Percentiles rank a stretch among this genome's conserved stretches.
Evolutionary conservation across 2,797 vertebrate genomes (phyloP).

Genomic region (Rhinogobio ventralis): DNA sequence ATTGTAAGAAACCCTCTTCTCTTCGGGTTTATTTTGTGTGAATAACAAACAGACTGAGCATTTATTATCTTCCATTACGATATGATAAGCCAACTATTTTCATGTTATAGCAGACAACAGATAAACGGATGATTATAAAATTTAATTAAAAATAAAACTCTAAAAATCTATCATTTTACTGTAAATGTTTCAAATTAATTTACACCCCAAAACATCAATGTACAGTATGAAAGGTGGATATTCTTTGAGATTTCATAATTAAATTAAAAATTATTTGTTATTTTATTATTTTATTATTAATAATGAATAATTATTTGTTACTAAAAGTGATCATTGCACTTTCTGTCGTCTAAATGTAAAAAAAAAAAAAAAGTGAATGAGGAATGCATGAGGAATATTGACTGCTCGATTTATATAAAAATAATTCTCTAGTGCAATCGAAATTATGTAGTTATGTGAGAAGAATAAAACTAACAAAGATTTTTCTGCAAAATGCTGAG

Average conservation of each 20-base stretch:
- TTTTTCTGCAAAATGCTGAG: background rate
- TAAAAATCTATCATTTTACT: background rate
- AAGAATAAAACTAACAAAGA: background rate
- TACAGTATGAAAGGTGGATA: background rate
- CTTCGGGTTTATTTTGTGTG: background rate
- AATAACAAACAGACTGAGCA: background rate
- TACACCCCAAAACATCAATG: background rate
- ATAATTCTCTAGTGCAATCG: background rate
- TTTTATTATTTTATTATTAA: background rate
- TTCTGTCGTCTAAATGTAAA: background rate
- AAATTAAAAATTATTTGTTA: background rate
- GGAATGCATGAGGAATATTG: background rate
- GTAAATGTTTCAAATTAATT: background rate
- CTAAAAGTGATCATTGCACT: background rate
- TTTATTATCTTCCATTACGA: background rate
- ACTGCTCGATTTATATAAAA: background rate
- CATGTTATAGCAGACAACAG: background rate
- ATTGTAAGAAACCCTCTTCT: background rate
- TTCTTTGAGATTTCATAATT: background rate
- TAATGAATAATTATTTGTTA: too few relatives aligned
- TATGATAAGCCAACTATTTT: background rate
- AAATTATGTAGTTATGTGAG: background rate
- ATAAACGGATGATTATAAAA: background rate
- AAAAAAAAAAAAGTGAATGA: background rate
- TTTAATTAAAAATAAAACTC: background rate